Percentiles rank a stretch among this genome's conserved stretches.
Conservation (phyloP, 2,797 vertebrate species). For the Linurgus olivaceus region DNA sequence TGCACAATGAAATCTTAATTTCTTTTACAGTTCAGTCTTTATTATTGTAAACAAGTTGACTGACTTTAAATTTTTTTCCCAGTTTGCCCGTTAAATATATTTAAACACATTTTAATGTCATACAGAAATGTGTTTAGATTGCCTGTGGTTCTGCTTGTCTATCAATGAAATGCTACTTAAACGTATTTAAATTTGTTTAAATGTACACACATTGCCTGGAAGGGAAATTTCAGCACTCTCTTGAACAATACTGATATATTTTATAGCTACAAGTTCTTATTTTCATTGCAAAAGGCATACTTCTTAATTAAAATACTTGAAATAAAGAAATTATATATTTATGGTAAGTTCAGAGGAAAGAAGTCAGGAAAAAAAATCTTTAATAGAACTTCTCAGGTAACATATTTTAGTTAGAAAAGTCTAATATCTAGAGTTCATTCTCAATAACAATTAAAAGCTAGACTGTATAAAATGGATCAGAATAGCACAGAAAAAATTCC, state of each 20-base stretch:
- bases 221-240: background rate
- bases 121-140: background rate
- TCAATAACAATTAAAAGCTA: background rate
- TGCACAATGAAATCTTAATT: background rate
- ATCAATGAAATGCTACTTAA: background rate
- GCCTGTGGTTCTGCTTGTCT: background rate
- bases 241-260: background rate
- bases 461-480: background rate
- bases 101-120: background rate
- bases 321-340: background rate
- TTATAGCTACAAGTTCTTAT: background rate
- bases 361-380: background rate
- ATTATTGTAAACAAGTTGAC: background rate
- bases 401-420: background rate
- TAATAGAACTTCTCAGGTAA: background rate
- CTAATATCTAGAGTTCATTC: background rate
- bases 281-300: background rate
- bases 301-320: background rate
- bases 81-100: background rate
- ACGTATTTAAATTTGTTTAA: background rate
- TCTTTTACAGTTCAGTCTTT: background rate
- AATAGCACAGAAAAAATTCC: background rate
- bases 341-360: background rate
- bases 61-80: background rate
- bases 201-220: background rate